Base-by-base conservation (phyloP, 2,113 vertebrate genomes). In the human (Homo sapiens) region DNA sequence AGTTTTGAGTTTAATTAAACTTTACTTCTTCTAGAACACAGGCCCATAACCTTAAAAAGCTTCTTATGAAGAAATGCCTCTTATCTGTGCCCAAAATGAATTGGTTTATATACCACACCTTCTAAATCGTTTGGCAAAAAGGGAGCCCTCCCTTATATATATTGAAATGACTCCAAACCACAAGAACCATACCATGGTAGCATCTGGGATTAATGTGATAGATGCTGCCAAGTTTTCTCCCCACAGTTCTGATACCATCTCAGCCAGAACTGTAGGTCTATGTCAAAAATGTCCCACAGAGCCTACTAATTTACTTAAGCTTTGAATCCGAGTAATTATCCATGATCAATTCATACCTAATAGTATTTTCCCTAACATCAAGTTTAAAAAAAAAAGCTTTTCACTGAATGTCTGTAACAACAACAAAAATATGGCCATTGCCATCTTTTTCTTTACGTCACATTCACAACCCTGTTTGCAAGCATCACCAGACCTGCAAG, bases 121-220 rank as follows among this genome's bases (percentile, higher is more conserved):
- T 82, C 35, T 73, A 73, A 96, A 94, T 88, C 75, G 64, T 76
- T 78, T 55, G 68, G n/a, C 59, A 97, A 80, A 89, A 52, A 82
- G 87, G 72, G 55, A 94, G 14, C 72, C 20, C 59, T 91, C 72
- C 70, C 48, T 96, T 61, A 0, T 0, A 35, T 32, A 14, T 57
- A 87, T 32, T 97, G 92, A 90, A 96, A 35, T 95, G 81, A 91
- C 50, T 97, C 75, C 95, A 23, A 96, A 95, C 50, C 70, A 55
- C 96, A 92, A 84, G 61, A 90, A 87, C 84, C 32, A 92, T 55
- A 22, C 43, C 48, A 43, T n/a, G 48, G 72, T 80, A 92, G 78
- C n/a, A 93, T 82, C 35, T 81, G 50, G 38, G 22, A 40, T 45
- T 92, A 90, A 78, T 91, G 61, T 68, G 45, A 32, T 14, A 76